Conservation (phyloP, 1,140 invertebrate species). For the Zaprionus ghesquierei region DNA sequence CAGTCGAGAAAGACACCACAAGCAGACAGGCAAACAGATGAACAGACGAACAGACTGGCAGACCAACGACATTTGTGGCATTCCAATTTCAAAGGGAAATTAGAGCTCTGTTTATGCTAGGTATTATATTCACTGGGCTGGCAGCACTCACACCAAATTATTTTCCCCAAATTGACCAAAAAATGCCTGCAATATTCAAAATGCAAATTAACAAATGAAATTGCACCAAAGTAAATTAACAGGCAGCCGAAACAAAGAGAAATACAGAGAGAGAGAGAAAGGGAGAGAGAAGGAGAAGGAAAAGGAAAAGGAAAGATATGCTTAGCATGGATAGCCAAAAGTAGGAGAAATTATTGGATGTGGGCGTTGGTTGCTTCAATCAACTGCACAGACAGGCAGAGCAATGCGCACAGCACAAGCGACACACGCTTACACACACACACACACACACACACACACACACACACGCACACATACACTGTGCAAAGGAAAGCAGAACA, state of each 20-base stretch:
- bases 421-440: slow-evolving; percentile 19
- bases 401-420: slow-evolving; percentile 19
- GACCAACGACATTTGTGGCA: slow-evolving; percentile 51
- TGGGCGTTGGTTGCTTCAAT: slow-evolving; percentile 55
- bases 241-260: slow-evolving; percentile 50
- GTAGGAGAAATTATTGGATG: slow-evolving; percentile 65
- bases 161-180: slow-evolving; percentile 54
- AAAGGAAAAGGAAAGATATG: not conserved
- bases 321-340: slow-evolving; percentile 1
- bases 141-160: slow-evolving; percentile 11
- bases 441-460: not conserved
- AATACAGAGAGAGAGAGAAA: not conserved
- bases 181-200: slow-evolving; percentile 47
- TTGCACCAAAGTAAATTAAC: slow-evolving; percentile 66
- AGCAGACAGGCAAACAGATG: slow-evolving; percentile 14
- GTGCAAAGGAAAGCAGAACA: not conserved
- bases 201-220: slow-evolving; percentile 72
- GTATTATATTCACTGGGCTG: not conserved
- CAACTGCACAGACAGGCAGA: slow-evolving; percentile 14
- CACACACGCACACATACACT: not conserved
- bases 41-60: slow-evolving; percentile 9
- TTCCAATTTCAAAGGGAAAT: slow-evolving; percentile 59
- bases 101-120: not conserved
- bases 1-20: not conserved
- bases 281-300: not conserved